These are phyloP conservation scores for Nemurella pictetii DNA, from an alignment of 2,888 invertebrate genomes.

Conservation along the genomic window DNA sequence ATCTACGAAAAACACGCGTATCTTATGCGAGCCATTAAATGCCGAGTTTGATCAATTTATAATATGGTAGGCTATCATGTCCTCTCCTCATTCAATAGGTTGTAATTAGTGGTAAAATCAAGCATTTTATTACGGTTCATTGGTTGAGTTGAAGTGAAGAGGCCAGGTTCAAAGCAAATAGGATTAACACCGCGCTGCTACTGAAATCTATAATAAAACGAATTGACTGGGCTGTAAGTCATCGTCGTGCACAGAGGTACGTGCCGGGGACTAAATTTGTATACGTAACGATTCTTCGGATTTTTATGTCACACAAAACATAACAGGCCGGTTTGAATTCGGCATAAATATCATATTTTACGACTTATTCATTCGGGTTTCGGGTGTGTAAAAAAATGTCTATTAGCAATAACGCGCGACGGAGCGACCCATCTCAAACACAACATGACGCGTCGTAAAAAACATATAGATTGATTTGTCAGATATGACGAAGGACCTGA, in stretches of 20 bases:
- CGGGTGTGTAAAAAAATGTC: neutral
- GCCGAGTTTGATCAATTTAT: conserved; percentile 1
- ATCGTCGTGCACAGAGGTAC: neutral
- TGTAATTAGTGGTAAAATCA: conserved; percentile 24
- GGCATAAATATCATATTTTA: neutral
- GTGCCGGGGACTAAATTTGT: neutral
- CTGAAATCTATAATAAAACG: conserved; percentile 2
- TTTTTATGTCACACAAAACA: neutral
- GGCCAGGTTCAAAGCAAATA: neutral
- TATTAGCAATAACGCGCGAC: neutral
- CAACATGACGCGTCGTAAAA: neutral
- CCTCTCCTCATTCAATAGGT: conserved; percentile 15
- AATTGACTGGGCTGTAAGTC: neutral
- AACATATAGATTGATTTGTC: neutral
- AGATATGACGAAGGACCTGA: neutral
- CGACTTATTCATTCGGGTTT: neutral
- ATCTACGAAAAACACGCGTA: conserved; percentile 14
- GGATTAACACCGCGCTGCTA: neutral
- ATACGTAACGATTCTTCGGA: neutral
- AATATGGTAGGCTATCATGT: neutral
- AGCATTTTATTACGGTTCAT: neutral
- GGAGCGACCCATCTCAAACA: neutral
- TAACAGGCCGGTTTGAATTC: neutral
- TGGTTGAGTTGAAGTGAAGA: neutral
- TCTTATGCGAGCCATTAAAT: neutral